phyloP scores from a whole-genome alignment of 2,888 invertebrate genomes.

The Folsomia manolachei region DNA sequence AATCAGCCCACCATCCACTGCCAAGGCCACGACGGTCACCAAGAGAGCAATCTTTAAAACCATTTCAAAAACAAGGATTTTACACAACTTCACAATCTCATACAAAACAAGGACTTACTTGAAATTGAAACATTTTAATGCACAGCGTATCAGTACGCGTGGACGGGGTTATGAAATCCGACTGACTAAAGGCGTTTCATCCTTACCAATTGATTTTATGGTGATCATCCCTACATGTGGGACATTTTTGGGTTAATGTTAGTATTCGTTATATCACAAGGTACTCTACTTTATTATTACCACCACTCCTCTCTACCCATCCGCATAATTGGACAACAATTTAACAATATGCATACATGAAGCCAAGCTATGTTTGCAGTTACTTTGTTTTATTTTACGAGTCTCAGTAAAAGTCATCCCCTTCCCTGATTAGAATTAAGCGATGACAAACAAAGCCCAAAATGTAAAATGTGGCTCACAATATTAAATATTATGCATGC shows the following conservation, averaged over 20 bases:
- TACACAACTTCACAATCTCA: too few relatives aligned
- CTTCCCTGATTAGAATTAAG: not conserved
- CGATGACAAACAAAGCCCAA: not conserved
- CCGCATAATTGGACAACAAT: not conserved
- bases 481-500: too few relatives aligned
- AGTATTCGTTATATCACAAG: not conserved
- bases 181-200: slow-evolving; percentile 1
- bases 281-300: too few relatives aligned
- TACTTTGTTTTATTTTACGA: not conserved
- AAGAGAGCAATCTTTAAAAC: not conserved
- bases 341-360: too few relatives aligned
- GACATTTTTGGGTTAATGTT: slow-evolving; percentile 5
- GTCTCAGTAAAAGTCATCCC: not conserved
- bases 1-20: not conserved
- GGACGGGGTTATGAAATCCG: not conserved
- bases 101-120: too few relatives aligned
- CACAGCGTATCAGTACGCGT: not conserved
- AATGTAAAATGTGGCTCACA: too few relatives aligned
- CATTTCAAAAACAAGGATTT: not conserved
- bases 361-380: not conserved
- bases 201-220: not conserved
- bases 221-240: not conserved
- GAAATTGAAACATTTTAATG: not conserved
- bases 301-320: too few relatives aligned
- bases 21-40: not conserved